Evolutionary conservation across 2,888 invertebrate genomes (phyloP).

Genomic region (Copidosoma aretas): DNA sequence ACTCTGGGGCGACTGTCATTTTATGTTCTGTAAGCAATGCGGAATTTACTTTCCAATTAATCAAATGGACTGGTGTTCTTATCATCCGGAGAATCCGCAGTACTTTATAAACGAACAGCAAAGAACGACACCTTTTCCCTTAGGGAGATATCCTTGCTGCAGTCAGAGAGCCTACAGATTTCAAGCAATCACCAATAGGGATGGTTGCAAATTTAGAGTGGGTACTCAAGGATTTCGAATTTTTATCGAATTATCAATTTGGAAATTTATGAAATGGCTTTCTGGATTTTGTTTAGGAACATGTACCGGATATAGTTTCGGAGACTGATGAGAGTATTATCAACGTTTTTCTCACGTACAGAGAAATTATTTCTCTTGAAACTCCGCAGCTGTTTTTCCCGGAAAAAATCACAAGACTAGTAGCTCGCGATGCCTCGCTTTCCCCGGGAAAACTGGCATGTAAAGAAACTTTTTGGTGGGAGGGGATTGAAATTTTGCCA

Average conservation of each 20-base stretch:
- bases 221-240: background rate
- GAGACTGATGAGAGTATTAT: slow-evolving; percentile 74
- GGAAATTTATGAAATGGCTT: slow-evolving; percentile 5
- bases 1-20: slow-evolving; percentile 91
- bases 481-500: slow-evolving; percentile 72
- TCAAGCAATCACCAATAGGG: slow-evolving; percentile 72
- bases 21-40: slow-evolving; percentile 80
- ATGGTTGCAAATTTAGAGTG: slow-evolving; percentile 64
- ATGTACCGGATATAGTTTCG: slow-evolving; percentile 70
- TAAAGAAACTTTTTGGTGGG: slow-evolving; percentile 78
- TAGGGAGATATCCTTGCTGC: slow-evolving; percentile 85
- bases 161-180: slow-evolving; percentile 84
- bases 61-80: slow-evolving; percentile 82
- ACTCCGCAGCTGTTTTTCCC: slow-evolving; percentile 75
- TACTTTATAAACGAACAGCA: slow-evolving; percentile 76
- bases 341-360: slow-evolving; percentile 67
- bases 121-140: slow-evolving; percentile 71
- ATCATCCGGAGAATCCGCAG: slow-evolving; percentile 80
- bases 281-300: slow-evolving; percentile 66
- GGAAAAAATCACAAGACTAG: slow-evolving; percentile 72
- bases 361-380: slow-evolving; percentile 69
- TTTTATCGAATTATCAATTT: background rate
- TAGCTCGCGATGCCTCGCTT: slow-evolving; percentile 66
- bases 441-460: slow-evolving; percentile 67
- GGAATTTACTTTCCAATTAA: slow-evolving; percentile 78